Base-by-base conservation (phyloP, 2,797 vertebrate species). In the Cuculus canorus region DNA sequence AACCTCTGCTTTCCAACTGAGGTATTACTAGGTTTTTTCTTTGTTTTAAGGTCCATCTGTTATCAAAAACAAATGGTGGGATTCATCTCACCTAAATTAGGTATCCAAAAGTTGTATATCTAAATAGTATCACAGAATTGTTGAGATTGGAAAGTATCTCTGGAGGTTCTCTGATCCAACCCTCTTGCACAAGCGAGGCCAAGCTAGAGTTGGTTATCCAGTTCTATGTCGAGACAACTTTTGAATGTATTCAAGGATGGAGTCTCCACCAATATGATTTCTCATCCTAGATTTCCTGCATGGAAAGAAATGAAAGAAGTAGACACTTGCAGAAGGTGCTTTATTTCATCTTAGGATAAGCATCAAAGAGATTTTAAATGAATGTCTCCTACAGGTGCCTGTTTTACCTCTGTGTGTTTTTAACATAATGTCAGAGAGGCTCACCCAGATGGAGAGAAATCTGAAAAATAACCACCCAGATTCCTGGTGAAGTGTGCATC, bases 181-280 rank as follows among this genome's bases (percentile, higher is more conserved):
- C 3, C 8, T 48, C 1, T 23, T 68, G 52, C 17, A 56, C 53
- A 66, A 77, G 5, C 2, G 1, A 17, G 50, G 13, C 24, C 9
- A 22, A 22, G 1, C 37, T 24, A 25, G 17, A 57, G 9, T 8
- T 0, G 0, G 5, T 63, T 70, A 12, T 64, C 27, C 25, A 30
- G 17, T 11, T 66, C 12, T 63, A 6, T 70, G 52, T 80, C 13
- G 28, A 33, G 15, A 2, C 7, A 4, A 11, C 27, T 77, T 92
- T 81, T 78, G 17, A 64, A 37, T 19, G 2, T 66, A 18, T 28
- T 3, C 21, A 37, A 17, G 27, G 17, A 22, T 82, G 28, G 41
- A 41, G 25, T 16, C 24, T 76, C 6, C 35, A 30, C n/a, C 89
- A 32, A 53, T 28, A 32, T 0, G 2, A 14, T 25, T 85, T 79